Percentiles rank a stretch among this genome's conserved stretches.
Evolutionary conservation across 2,888 invertebrate genomes (phyloP).

Genomic region (Cyclophora albipunctata): DNA sequence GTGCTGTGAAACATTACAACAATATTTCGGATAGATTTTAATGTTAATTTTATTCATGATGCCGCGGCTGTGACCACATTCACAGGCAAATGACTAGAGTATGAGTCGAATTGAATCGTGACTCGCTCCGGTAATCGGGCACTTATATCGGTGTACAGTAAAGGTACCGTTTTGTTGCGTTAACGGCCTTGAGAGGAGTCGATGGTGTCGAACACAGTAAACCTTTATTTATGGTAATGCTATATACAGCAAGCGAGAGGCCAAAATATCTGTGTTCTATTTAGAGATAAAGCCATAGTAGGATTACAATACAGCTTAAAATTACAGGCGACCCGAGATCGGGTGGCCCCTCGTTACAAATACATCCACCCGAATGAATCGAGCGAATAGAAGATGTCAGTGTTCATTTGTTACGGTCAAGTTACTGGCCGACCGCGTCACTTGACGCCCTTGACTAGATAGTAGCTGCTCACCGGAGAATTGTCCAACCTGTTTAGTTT

Average conservation of each 20-base stretch:
- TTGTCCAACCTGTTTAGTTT: constrained; percentile 16
- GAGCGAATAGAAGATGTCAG: constrained; percentile 26
- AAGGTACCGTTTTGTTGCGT: constrained; percentile 53
- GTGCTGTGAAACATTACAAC: no score
- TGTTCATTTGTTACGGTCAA: constrained; percentile 35
- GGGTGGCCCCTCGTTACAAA: no score
- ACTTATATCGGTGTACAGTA: constrained; percentile 44
- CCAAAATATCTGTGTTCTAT: neutral
- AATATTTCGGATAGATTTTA: neutral
- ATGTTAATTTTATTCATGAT: neutral
- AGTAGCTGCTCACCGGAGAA: constrained; percentile 15
- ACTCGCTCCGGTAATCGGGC: constrained; percentile 40
- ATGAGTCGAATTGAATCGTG: constrained; percentile 47
- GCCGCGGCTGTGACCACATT: constrained; percentile 1
- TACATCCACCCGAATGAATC: constrained; percentile 12
- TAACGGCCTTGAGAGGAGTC: constrained; percentile 57
- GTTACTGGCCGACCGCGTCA: constrained; percentile 25
- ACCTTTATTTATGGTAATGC: constrained; percentile 6
- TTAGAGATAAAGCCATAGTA: neutral
- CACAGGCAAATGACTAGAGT: constrained; percentile 2
- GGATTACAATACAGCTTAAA: no score
- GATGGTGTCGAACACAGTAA: constrained; percentile 43
- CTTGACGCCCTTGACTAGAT: constrained; percentile 38
- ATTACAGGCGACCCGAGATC: neutral
- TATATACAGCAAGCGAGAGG: neutral